Evolutionary conservation across 2,797 vertebrate genomes (phyloP), one percentile per base, ranked within the genome.

Genomic region (Chromobotia macracanthus): DNA sequence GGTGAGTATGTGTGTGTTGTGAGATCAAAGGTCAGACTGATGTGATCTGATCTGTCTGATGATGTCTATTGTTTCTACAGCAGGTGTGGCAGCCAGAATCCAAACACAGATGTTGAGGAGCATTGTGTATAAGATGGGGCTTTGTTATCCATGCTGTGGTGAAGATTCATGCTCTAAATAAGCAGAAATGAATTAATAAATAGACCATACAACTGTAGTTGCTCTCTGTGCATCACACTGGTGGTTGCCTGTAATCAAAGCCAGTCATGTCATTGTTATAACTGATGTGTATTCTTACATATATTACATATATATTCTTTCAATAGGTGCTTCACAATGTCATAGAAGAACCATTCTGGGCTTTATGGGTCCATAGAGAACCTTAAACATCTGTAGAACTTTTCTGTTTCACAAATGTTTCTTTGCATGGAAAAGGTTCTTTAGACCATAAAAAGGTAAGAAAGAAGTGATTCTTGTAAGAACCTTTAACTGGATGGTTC

Each of bases 91-190:
- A 15, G 12, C n/a, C 38, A 60, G 16, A 77, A 60, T 19, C 41
- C 74, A 69, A 60, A 77, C 75, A 61, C 65, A 77, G 66, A 67
- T 67, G 50, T 38, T 28, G 35, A n/a, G 44, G 15, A 3, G 63
- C 63, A 48, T 60, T 48, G 31, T 50, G 41, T 50, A 18, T 11
- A 3, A 11, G 56, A 23, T 18, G 31, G 31, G 31, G n/a, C 51
- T 67, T 76, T 77, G 64, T 48, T 67, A 2, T 46, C 50, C 51
- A 38, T 2, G 31, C 19, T 12, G 19, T 66, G 73, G 35, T 35
- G 41, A 60, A 55, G 25, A 50, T 56, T 56, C 25, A 44, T 21
- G 41, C 55, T 61, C 19, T 68, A 60, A 77, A 58, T 77, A 23
- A 69, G 50, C 23, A 21, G n/a, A 35, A 21, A 23, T n/a, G 0